Evolutionary conservation across 2,797 vertebrate species (phyloP).

Genomic region (Lophotriccus pileatus): DNA sequence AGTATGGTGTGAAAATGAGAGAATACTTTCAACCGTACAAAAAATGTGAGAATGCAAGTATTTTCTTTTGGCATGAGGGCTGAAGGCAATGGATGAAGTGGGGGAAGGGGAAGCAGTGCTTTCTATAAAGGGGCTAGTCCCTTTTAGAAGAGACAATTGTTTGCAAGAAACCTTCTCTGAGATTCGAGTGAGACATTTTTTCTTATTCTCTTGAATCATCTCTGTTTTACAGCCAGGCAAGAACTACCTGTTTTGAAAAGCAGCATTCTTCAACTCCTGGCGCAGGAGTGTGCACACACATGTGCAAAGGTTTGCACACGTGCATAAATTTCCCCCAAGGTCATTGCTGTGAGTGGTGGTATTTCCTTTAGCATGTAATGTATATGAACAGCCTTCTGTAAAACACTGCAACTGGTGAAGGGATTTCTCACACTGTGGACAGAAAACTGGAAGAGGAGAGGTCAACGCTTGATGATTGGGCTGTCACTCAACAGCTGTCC

Average conservation of each 20-base stretch:
- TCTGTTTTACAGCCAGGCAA: background rate
- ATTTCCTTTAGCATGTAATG: background rate
- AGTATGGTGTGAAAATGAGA: background rate
- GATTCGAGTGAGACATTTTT: background rate
- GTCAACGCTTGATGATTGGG: background rate
- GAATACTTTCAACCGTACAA: background rate
- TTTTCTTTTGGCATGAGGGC: background rate
- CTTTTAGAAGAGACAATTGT: background rate
- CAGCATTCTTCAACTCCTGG: background rate
- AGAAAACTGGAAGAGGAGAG: background rate
- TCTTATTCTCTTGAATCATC: background rate
- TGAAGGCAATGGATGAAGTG: background rate
- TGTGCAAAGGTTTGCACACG: accelerated
- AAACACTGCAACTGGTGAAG: background rate
- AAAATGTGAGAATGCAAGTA: background rate
- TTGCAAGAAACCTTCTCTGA: background rate
- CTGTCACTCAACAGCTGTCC: background rate
- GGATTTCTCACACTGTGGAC: background rate
- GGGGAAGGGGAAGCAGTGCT: background rate
- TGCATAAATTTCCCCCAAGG: background rate
- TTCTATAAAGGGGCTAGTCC: background rate
- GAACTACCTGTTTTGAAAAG: background rate
- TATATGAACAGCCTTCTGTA: background rate
- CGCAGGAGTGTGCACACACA: accelerated
- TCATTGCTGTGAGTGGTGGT: background rate